Conservation (phyloP, 2,888 invertebrate species). For the Rhodophaea formosa region DNA sequence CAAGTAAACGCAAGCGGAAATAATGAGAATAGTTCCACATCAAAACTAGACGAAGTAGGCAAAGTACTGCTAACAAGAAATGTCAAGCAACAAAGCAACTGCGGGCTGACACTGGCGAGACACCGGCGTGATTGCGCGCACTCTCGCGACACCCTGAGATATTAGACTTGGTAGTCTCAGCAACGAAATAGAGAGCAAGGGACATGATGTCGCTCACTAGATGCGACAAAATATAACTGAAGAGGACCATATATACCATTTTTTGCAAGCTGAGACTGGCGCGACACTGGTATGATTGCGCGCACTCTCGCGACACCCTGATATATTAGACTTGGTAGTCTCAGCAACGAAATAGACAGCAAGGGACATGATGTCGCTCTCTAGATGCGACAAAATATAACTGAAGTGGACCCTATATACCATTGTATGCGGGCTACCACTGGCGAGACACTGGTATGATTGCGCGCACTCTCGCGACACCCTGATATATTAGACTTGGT, state of each 20-base stretch:
- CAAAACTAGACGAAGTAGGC: constrained; percentile 40
- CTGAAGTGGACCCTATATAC: no score
- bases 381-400: constrained; percentile 25
- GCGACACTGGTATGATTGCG: constrained; percentile 65
- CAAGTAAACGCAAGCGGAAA: constrained; percentile 19
- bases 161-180: constrained; percentile 66
- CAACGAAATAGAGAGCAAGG: constrained; percentile 40
- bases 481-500: constrained; percentile 30
- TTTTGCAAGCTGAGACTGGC: constrained; percentile 51
- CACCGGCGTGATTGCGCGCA: constrained; percentile 63
- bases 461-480: no score
- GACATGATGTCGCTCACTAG: constrained; percentile 24
- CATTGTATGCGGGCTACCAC: constrained; percentile 52
- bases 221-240: constrained; percentile 19
- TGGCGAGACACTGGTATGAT: no score
- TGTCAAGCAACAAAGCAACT: constrained; percentile 67
- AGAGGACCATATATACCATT: no score
- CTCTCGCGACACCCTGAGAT: constrained; percentile 70
- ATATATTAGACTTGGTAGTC: constrained; percentile 73
- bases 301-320: constrained; percentile 63
- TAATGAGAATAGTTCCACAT: constrained; percentile 42
- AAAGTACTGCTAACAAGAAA: constrained; percentile 68
- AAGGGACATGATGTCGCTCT: constrained; percentile 29
- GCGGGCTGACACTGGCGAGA: constrained; percentile 54
- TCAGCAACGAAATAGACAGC: constrained; percentile 40